These are phyloP conservation scores for Bombus vancouverensis DNA, from an alignment of 1,140 invertebrate genomes.

Conservation along the genomic window DNA sequence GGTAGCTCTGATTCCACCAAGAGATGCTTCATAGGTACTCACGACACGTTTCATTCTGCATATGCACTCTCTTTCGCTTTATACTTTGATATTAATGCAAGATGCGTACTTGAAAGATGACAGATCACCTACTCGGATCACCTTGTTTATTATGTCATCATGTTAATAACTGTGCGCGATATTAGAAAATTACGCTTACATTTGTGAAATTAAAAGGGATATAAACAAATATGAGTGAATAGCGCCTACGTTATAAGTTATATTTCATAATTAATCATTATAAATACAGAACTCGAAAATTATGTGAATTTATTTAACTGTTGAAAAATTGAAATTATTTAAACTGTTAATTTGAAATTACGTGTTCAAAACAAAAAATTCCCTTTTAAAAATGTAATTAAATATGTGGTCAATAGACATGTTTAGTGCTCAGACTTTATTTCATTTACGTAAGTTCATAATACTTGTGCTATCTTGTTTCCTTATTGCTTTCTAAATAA, in stretches of 20 bases:
- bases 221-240: no score
- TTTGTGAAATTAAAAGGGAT: no score
- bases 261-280: no score
- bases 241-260: no score
- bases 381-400: not conserved
- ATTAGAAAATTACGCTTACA: no score
- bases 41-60: slow-evolving; percentile 24
- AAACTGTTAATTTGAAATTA: no score
- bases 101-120: slow-evolving; percentile 21
- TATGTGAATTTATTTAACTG: no score
- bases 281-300: no score
- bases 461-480: not conserved
- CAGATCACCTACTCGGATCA: not conserved
- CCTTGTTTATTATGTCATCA: no score
- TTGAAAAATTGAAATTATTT: no score
- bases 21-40: not conserved
- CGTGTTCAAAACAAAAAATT: not conserved
- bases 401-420: not conserved
- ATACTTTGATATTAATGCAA: not conserved
- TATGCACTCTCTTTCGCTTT: slow-evolving; percentile 25
- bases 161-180: no score
- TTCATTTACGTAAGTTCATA: not conserved
- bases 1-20: not conserved
- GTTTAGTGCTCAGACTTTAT: not conserved
- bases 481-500: not conserved